phyloP scores from a whole-genome alignment of 2,797 vertebrate species.

The Coracias cyanogaster region DNA sequence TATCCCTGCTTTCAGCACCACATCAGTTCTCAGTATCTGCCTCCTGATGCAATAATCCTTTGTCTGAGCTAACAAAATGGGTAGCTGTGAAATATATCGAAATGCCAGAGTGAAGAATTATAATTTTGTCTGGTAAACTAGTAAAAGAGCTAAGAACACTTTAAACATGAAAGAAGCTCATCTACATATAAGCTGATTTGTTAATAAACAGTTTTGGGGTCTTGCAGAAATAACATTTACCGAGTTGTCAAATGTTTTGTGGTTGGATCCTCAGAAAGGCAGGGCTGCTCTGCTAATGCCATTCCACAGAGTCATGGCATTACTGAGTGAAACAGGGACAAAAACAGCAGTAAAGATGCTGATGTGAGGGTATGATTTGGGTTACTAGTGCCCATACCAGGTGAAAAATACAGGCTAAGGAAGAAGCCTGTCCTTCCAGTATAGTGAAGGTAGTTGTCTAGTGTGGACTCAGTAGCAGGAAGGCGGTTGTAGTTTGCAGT shows the following conservation, averaged over 20 bases:
- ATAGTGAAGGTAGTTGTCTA: neutral
- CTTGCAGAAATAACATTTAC: neutral
- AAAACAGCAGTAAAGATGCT: neutral
- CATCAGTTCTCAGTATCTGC: neutral
- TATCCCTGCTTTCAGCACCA: neutral
- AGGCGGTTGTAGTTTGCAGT: neutral
- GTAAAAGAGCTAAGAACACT: neutral
- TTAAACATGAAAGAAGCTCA: neutral
- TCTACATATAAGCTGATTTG: neutral
- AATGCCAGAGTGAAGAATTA: neutral
- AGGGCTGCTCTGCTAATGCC: neutral
- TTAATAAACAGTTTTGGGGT: neutral
- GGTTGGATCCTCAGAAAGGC: neutral
- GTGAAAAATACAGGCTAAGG: neutral
- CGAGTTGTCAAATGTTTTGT: neutral
- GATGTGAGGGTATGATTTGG: neutral
- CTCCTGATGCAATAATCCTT: neutral
- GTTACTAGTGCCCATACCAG: neutral
- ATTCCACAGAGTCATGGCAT: neutral
- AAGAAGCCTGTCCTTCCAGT: neutral
- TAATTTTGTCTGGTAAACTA: neutral
- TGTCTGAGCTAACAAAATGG: neutral
- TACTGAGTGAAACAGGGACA: neutral
- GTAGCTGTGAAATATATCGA: neutral
- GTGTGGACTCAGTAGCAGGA: neutral